phyloP scores from a whole-genome alignment of 23 tunicate genomes.

The Ciona savignyi region DNA sequence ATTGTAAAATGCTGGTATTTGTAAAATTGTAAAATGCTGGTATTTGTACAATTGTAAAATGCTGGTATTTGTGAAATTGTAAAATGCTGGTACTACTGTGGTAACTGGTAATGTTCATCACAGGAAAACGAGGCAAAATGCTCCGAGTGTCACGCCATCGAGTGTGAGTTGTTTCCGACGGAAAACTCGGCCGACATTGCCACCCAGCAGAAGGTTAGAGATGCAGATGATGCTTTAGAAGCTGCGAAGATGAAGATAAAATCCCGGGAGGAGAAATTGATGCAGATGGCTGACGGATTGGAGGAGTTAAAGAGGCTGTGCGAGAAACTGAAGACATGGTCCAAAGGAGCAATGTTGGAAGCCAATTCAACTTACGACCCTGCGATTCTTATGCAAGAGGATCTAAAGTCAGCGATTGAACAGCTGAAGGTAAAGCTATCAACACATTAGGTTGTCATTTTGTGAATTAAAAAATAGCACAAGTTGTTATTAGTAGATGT shows the following conservation, averaged over 20 bases:
- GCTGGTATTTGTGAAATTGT: too few species aligned
- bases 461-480: too few species aligned
- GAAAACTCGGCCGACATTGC: background rate
- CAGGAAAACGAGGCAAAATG: background rate
- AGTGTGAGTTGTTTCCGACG: background rate
- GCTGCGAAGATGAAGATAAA: background rate
- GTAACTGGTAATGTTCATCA: too few species aligned
- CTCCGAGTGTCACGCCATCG: background rate
- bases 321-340: conserved; percentile 43
- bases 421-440: background rate
- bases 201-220: background rate
- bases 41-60: too few species aligned
- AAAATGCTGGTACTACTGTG: too few species aligned
- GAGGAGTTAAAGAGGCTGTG: conserved; percentile 17
- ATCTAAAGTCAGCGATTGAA: background rate
- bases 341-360: background rate
- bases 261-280: background rate
- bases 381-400: background rate
- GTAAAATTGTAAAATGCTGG: too few species aligned
- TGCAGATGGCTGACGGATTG: conserved; percentile 6
- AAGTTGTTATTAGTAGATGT: too few species aligned
- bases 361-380: background rate
- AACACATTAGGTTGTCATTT: too few species aligned
- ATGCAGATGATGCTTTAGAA: background rate
- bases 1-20: too few species aligned